Conservation (phyloP, 2,888 invertebrate species). For the Pomacea canaliculata region DNA sequence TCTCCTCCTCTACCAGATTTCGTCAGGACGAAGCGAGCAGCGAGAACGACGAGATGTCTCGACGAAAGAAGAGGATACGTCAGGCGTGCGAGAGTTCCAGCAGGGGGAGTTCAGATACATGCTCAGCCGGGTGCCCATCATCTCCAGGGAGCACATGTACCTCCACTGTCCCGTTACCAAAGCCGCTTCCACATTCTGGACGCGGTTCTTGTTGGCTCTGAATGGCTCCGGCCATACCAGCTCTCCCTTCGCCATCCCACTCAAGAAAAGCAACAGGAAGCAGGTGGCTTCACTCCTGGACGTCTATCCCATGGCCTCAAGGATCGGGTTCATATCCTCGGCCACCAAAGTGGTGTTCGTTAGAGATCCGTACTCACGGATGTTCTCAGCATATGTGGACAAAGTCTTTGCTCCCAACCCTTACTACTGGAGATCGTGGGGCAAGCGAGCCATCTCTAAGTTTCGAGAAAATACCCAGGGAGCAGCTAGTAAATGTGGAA, state of each 20-base stretch:
- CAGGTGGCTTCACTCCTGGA: conserved; percentile 1
- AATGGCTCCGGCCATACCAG: conserved; percentile 16
- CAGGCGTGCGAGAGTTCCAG: no score
- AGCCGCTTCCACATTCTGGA: conserved; percentile 27
- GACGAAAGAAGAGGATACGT: no score
- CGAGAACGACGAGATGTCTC: no score
- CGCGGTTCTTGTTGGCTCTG: conserved; percentile 26
- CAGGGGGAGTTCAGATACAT: background rate
- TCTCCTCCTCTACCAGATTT: background rate
- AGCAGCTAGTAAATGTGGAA: conserved; percentile 8
- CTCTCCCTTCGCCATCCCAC: conserved; percentile 28
- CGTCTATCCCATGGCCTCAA: background rate
- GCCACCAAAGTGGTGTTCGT: conserved; percentile 34
- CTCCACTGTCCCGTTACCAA: conserved; percentile 25
- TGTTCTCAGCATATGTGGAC: conserved; percentile 40
- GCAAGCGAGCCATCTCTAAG: background rate
- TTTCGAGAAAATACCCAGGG: background rate
- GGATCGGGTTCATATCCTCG: conserved; percentile 1
- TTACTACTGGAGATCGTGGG: conserved; percentile 36
- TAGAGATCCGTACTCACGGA: conserved; percentile 36
- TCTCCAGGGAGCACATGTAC: background rate
- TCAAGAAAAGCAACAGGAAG: conserved; percentile 12
- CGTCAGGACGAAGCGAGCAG: background rate
- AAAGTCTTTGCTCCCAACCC: conserved; percentile 40
- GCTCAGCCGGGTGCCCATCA: background rate